These are phyloP conservation scores for Plagodis pulveraria DNA, from an alignment of 2,888 invertebrate species.

Conservation along the genomic window DNA sequence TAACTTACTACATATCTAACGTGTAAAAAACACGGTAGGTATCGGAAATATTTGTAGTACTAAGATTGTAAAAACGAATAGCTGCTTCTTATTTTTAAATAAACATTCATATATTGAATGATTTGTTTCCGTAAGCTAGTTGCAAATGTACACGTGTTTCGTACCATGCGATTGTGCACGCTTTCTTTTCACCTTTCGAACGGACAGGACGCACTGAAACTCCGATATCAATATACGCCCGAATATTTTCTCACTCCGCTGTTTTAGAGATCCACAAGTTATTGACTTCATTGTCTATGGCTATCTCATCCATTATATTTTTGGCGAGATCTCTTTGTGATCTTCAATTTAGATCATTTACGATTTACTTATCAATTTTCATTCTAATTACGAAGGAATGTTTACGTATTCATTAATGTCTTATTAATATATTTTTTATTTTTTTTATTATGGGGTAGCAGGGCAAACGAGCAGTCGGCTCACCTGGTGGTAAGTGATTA, in stretches of 20 bases:
- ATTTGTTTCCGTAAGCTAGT: not conserved
- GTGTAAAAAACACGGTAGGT: too few species aligned
- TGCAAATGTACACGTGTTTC: constrained; percentile 14
- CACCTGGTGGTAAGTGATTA: too few species aligned
- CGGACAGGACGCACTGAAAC: constrained; percentile 3
- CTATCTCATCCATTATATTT: not conserved
- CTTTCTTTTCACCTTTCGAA: constrained; percentile 21
- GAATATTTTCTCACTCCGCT: not conserved
- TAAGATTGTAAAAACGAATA: too few species aligned
- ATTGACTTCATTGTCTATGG: not conserved
- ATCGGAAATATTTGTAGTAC: too few species aligned
- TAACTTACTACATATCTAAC: too few species aligned
- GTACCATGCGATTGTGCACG: constrained; percentile 22
- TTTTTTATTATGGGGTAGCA: too few species aligned
- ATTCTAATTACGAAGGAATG: not conserved
- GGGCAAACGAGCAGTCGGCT: too few species aligned
- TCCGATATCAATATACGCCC: not conserved
- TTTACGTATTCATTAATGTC: too few species aligned
- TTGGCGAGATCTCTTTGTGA: too few species aligned
- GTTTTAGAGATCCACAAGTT: not conserved
- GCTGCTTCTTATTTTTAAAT: too few species aligned
- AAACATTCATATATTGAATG: not conserved
- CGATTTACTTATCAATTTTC: not conserved
- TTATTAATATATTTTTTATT: too few species aligned
- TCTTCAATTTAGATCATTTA: not conserved